Percentiles rank a stretch among this genome's conserved stretches.
Evolutionary conservation across 2,113 vertebrate genomes (phyloP).

Genomic region (Sterrhoptilus dennistouni): DNA sequence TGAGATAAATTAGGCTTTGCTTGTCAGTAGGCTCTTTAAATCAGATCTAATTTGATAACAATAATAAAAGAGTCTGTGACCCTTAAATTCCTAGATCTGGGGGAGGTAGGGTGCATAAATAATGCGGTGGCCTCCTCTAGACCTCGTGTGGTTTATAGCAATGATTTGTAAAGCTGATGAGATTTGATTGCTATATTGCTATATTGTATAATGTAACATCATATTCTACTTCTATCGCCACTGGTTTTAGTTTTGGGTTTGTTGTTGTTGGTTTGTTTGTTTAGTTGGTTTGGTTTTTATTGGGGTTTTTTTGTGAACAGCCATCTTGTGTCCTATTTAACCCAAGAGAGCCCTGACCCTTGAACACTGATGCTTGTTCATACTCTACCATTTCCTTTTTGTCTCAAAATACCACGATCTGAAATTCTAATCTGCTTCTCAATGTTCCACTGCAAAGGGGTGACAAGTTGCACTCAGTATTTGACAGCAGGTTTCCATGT

Average conservation of each 20-base stretch:
- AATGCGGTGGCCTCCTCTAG: background rate
- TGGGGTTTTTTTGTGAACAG: background rate
- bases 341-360: background rate
- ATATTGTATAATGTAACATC: background rate
- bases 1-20: background rate
- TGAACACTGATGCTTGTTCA: background rate
- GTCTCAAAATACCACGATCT: background rate
- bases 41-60: background rate
- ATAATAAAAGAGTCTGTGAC: background rate
- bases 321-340: background rate
- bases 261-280: background rate
- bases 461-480: background rate
- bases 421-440: background rate
- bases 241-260: background rate
- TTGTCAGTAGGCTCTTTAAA: background rate
- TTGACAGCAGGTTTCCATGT: background rate
- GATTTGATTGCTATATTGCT: background rate
- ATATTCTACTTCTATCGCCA: background rate
- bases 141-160: background rate
- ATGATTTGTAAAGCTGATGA: background rate
- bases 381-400: background rate
- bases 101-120: background rate
- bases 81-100: background rate
- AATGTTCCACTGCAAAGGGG: background rate
- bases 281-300: background rate